Base-by-base conservation (phyloP, 2,888 invertebrate species). In the Flexamia atlantica region DNA sequence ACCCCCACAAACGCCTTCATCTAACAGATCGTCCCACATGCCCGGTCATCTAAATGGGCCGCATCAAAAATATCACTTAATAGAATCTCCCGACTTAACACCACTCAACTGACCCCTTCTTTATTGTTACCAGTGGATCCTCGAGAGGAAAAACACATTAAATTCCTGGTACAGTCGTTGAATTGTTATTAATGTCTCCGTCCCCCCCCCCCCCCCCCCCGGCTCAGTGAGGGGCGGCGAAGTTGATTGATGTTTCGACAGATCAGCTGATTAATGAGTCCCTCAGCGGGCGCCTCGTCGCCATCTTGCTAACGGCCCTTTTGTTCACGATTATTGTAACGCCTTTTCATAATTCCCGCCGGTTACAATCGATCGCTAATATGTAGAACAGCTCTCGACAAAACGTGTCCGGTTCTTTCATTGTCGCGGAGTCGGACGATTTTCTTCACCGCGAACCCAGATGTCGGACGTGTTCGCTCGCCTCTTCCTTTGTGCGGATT, bases 161-260 rank as follows among this genome's bases (percentile, higher is more conserved):
- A 76, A 50, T 76, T 76, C 76, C 28, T 76, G 50, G 20, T 76
- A 28, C 50, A 76, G 50, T 76, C 50, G 76, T 76, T 40, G 76
- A 50, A 50, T 76, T 76, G 76, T 76, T 76, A 76, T 76, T 76
- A 76, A 76, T 76, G 76, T 40, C 32, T 36, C 2, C 23, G 40
- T 32, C n/a, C 20, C 40, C 42, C 1, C 76, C 50, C 46, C 40
- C 42, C 70, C 4, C 53, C 20, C 20, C 3, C 53, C 53, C 23
- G 2, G 4, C 20, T 4, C 40, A 5, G 72, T 5, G 14, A n/a
- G 70, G 70, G 28, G 36, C 42, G 40, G 72, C 83, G 82, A 25
- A n/a, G 28, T 76, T 83, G 83, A 83, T 83, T 83, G 79, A 83
- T 83, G 83, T 46, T 83, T 74, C 83, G 83, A 83, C 83, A 82